Evolutionary conservation across 2,797 vertebrate species (phyloP).

Genomic region (Lophotriccus pileatus): DNA sequence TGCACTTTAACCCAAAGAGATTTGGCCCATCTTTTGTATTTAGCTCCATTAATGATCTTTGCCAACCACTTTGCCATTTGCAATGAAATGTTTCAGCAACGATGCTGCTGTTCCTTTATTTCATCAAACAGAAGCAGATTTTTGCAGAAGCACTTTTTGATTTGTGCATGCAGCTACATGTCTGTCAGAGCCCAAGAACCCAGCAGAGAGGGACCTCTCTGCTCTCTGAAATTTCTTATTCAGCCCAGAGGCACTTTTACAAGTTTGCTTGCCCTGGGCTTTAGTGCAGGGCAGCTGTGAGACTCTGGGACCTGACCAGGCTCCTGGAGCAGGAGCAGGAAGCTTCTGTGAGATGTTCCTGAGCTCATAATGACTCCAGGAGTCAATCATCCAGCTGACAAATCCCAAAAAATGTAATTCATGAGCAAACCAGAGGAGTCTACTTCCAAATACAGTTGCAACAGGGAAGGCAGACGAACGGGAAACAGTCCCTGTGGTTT

Average conservation of each 20-base stretch:
- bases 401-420: background rate
- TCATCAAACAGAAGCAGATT: background rate
- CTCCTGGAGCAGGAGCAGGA: background rate
- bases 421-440: background rate
- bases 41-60: background rate
- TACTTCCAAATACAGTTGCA: background rate
- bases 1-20: background rate
- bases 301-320: background rate
- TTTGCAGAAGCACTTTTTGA: background rate
- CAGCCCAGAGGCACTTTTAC: background rate
- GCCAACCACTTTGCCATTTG: background rate
- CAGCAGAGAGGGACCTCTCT: background rate
- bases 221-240: background rate
- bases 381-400: background rate
- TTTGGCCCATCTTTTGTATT: background rate
- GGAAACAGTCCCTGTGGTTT: background rate
- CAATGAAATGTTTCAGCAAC: background rate
- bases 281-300: background rate
- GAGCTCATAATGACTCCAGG: background rate
- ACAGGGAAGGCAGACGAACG: background rate
- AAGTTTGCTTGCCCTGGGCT: background rate
- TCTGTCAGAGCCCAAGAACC: background rate
- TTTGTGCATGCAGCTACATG: background rate
- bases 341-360: background rate
- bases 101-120: background rate